A percentile compares a stretch with the other conserved stretches of the same genome.
Conservation (phyloP, 2,888 invertebrate species). For the Lingula anatina region DNA sequence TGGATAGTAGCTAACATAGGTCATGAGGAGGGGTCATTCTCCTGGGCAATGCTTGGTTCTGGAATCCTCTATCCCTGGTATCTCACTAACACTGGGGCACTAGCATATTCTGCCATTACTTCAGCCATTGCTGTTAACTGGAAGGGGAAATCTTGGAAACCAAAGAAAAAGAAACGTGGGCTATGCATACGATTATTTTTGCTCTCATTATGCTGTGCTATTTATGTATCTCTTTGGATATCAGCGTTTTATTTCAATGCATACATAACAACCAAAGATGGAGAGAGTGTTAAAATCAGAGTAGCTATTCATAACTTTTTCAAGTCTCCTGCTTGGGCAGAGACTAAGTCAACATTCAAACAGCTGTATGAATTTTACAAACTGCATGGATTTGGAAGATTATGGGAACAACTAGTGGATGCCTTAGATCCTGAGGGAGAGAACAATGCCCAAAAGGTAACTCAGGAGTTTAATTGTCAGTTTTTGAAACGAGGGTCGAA, state of each 20-base stretch:
- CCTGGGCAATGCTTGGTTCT: constrained; percentile 67
- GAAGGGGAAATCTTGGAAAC: constrained; percentile 70
- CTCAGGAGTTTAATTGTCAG: too few relatives aligned
- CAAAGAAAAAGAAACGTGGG: constrained; percentile 4
- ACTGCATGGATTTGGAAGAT: constrained; percentile 81
- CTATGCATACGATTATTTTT: constrained; percentile 56
- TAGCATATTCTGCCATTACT: constrained; percentile 19
- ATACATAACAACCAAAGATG: constrained; percentile 59
- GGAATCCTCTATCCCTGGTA: constrained; percentile 67
- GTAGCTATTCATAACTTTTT: constrained; percentile 86
- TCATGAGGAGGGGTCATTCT: constrained; percentile 69
- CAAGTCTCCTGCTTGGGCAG: constrained; percentile 69
- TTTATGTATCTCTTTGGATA: constrained; percentile 70
- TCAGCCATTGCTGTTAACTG: constrained; percentile 56
- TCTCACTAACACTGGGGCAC: constrained; percentile 15
- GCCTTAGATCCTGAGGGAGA: constrained; percentile 86
- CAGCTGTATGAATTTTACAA: constrained; percentile 75
- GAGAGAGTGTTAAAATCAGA: constrained; percentile 80
- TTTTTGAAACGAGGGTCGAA: too few relatives aligned
- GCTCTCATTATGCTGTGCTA: constrained; percentile 61
- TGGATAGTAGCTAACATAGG: constrained; percentile 90
- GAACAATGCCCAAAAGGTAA: constrained; percentile 64
- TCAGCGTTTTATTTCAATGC: constrained; percentile 78
- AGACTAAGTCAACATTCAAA: constrained; percentile 60
- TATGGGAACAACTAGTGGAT: constrained; percentile 81